phyloP scores from a whole-genome alignment of 2,113 vertebrate species.

The Nasalis larvatus region DNA sequence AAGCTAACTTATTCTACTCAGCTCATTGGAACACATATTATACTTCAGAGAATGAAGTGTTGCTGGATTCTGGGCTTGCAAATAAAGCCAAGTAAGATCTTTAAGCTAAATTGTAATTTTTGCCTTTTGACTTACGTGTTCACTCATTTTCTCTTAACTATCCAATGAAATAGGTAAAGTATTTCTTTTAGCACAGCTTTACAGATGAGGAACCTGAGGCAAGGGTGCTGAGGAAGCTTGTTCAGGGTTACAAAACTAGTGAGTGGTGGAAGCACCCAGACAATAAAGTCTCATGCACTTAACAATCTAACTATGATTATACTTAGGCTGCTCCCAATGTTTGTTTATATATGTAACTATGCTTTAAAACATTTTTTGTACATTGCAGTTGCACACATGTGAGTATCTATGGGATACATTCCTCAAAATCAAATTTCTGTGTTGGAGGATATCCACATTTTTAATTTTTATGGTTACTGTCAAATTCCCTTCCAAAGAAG shows the following conservation, averaged over 20 bases:
- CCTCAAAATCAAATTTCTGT: conserved; percentile 36
- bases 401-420: not conserved
- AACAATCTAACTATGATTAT: not conserved
- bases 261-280: not conserved
- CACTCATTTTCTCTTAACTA: not conserved
- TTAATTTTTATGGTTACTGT: conserved; percentile 25
- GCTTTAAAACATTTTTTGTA: not conserved
- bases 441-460: not conserved
- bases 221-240: not conserved
- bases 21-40: not conserved
- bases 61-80: not conserved
- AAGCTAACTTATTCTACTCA: not conserved
- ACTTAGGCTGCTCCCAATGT: not conserved
- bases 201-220: not conserved
- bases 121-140: not conserved
- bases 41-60: not conserved
- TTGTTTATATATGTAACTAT: not conserved
- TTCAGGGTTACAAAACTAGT: not conserved
- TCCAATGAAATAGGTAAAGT: not conserved
- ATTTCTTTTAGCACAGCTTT: not conserved
- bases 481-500: conserved; percentile 30
- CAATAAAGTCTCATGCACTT: not conserved
- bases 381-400: not conserved
- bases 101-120: not conserved
- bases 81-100: not conserved